Percentiles rank a stretch among this genome's conserved stretches.
Evolutionary conservation across 1,140 invertebrate genomes (phyloP).

Genomic region (Coptotermes formosanus): DNA sequence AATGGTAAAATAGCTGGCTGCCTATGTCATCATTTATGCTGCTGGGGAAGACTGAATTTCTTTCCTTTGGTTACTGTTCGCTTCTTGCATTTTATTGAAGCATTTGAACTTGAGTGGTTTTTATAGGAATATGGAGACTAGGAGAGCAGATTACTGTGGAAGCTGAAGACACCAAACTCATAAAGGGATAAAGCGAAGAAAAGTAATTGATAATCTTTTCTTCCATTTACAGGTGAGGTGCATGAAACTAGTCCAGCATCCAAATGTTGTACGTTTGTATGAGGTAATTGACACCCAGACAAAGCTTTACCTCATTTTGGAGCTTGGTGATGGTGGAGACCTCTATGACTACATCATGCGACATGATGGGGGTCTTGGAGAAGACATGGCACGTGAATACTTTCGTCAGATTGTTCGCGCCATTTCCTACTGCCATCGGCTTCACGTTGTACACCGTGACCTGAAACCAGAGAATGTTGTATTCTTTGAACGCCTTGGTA

Average conservation of each 20-base stretch:
- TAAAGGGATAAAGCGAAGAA: too few relatives aligned
- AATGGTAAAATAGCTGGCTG: too few relatives aligned
- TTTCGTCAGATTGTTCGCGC: constrained; percentile 95
- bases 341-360: constrained; percentile 99
- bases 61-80: too few relatives aligned
- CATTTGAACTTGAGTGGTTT: too few relatives aligned
- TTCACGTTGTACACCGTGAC: constrained; percentile 92
- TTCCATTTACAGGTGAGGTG: constrained; percentile 72
- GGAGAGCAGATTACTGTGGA: too few relatives aligned
- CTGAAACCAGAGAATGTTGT: constrained; percentile 99
- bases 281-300: constrained; percentile 99
- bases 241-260: constrained; percentile 99
- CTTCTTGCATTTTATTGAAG: too few relatives aligned
- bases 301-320: constrained; percentile 93
- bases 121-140: too few relatives aligned
- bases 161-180: too few relatives aligned
- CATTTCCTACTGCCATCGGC: constrained; percentile 96
- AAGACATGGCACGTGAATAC: constrained; percentile 82
- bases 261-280: constrained; percentile 95
- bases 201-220: background rate
- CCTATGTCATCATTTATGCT: too few relatives aligned
- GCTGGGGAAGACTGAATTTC: too few relatives aligned
- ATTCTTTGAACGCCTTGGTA: constrained; percentile 95
- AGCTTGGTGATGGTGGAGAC: constrained; percentile 98
- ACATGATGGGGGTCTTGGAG: constrained; percentile 76